A percentile compares a stretch with the other conserved stretches of the same genome.
These are phyloP conservation scores for Anniella stebbinsi DNA, from an alignment of 2,797 vertebrate genomes.

Conservation along the genomic window DNA sequence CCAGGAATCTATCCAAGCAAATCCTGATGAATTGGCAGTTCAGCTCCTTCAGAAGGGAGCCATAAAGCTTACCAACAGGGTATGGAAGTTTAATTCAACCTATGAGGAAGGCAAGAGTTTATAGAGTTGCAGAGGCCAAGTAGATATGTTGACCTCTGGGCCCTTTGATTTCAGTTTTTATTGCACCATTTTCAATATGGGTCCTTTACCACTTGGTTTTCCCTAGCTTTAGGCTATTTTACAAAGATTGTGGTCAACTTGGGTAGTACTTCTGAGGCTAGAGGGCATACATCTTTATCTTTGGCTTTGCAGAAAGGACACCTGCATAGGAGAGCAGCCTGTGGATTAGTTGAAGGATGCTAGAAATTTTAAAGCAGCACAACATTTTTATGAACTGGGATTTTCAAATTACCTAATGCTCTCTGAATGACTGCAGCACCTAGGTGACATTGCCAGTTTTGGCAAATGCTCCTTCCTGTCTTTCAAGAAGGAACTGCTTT, in stretches of 20 bases:
- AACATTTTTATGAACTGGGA: neutral
- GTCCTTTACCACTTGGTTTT: neutral
- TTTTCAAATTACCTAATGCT: neutral
- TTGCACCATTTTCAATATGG: neutral
- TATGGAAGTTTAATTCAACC: constrained; percentile 6
- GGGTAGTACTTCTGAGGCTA: neutral
- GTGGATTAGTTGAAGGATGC: neutral
- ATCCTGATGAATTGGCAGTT: neutral
- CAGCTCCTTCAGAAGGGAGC: neutral
- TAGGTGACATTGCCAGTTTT: neutral
- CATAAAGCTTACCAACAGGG: neutral
- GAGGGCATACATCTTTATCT: neutral
- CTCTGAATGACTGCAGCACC: neutral
- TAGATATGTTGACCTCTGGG: neutral
- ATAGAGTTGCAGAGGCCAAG: constrained; percentile 1
- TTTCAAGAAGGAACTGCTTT: neutral
- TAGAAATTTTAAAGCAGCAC: neutral
- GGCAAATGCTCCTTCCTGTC: neutral
- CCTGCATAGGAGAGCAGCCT: neutral
- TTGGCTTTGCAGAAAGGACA: neutral
- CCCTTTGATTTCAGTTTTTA: neutral
- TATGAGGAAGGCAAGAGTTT: neutral
- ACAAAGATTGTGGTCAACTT: neutral
- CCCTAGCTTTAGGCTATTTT: neutral
- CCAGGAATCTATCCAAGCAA: neutral